Conservation (phyloP, 2,797 vertebrate species). For the Sylvilagus floridanus region DNA sequence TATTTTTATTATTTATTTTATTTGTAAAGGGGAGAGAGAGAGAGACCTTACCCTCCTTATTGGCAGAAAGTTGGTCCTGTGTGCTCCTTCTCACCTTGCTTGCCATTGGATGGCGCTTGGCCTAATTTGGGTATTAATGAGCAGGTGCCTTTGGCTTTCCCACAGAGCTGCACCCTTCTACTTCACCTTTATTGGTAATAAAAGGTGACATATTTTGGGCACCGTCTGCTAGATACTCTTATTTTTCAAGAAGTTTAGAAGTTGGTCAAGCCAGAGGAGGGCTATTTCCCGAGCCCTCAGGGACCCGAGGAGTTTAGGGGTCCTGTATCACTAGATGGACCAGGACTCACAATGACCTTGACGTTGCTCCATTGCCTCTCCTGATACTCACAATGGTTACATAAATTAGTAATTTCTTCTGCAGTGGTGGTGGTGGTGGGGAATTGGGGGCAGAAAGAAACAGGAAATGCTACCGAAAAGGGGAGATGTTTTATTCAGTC, state of each 20-base stretch:
- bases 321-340: rapidly evolving
- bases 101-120: rapidly evolving
- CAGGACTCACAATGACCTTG: rapidly evolving
- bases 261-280: background rate
- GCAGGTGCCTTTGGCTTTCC: background rate
- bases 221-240: background rate
- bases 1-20: no score
- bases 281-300: background rate
- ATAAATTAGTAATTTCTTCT: background rate
- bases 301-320: background rate
- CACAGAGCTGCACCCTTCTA: background rate
- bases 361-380: background rate
- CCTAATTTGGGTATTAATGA: background rate
- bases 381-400: background rate
- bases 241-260: slow-evolving; percentile 12
- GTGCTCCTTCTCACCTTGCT: no score
- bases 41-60: background rate
- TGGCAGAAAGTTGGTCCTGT: background rate
- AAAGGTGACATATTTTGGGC: background rate
- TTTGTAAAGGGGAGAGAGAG: no score
- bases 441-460: background rate
- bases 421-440: background rate
- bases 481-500: background rate
- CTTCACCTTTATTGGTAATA: background rate
- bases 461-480: background rate